These are phyloP conservation scores for Melanophora roralis DNA, from an alignment of 2,888 invertebrate species.

Conservation along the genomic window DNA sequence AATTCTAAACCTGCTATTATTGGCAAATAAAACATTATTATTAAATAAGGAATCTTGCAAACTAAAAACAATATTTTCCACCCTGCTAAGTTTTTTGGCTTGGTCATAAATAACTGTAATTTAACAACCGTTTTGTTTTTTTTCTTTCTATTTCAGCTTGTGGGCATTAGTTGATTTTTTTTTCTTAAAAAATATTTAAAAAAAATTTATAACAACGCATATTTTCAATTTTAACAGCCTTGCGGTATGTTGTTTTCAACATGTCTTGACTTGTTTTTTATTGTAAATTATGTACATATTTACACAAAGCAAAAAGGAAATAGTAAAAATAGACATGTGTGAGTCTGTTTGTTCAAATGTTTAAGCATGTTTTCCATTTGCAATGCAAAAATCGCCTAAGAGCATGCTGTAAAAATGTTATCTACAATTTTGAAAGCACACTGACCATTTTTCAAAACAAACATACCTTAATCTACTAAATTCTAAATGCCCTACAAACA, in stretches of 20 bases:
- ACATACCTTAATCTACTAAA: background rate
- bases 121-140: slow-evolving; percentile 36
- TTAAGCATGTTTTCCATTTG: slow-evolving; percentile 37
- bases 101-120: slow-evolving; percentile 56
- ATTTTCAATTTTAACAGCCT: slow-evolving; percentile 56
- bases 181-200: slow-evolving; percentile 14
- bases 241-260: slow-evolving; percentile 54
- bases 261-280: slow-evolving; percentile 43
- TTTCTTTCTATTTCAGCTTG: slow-evolving; percentile 19
- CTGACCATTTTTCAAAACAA: slow-evolving; percentile 36
- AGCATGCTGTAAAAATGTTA: slow-evolving; percentile 53
- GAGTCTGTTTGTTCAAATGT: slow-evolving; percentile 3
- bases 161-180: slow-evolving; percentile 17
- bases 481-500: no score
- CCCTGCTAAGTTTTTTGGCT: background rate
- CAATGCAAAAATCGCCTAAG: slow-evolving; percentile 55
- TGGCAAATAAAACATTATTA: background rate
- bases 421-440: slow-evolving; percentile 44
- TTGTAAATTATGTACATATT: slow-evolving; percentile 21
- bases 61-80: background rate
- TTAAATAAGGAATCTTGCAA: background rate
- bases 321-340: background rate
- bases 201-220: slow-evolving; percentile 56
- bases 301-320: background rate
- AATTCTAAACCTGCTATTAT: background rate